These are phyloP conservation scores for Polyergus mexicanus DNA, from an alignment of 1,140 invertebrate species.

Conservation along the genomic window DNA sequence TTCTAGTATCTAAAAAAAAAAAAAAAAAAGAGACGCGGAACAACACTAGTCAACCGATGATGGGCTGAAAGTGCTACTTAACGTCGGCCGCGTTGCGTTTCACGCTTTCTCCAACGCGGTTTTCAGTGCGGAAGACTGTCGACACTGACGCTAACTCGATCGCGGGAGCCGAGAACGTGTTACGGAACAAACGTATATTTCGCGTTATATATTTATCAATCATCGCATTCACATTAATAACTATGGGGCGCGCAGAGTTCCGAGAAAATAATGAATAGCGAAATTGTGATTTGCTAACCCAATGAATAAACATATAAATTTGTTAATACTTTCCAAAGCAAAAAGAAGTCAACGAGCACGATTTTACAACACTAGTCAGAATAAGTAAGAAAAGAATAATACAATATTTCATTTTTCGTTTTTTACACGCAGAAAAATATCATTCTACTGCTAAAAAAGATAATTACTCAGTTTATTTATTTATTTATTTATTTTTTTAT, in stretches of 20 bases:
- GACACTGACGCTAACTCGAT: conserved; percentile 32
- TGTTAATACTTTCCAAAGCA: background rate
- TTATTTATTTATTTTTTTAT: too few species aligned
- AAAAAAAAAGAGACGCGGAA: background rate
- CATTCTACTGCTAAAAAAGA: too few species aligned
- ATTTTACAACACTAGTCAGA: too few species aligned
- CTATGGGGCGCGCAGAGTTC: conserved; percentile 3
- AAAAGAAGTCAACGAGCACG: background rate
- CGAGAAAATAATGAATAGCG: conserved; percentile 15
- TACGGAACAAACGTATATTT: conserved; percentile 57
- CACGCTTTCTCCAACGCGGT: conserved; percentile 82
- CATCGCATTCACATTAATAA: conserved; percentile 42
- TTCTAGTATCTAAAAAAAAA: conserved; percentile 11
- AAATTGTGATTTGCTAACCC: conserved; percentile 17
- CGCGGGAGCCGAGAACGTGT: conserved; percentile 35
- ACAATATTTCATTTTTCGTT: too few species aligned
- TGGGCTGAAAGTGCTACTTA: conserved; percentile 75
- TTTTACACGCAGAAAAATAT: too few species aligned
- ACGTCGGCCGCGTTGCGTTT: conserved; percentile 64
- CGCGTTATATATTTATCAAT: conserved; percentile 57
- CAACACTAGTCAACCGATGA: conserved; percentile 1
- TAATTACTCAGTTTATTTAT: too few species aligned
- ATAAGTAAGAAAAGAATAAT: too few species aligned
- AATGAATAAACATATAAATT: background rate
- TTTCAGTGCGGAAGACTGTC: conserved; percentile 75